Base-by-base conservation (phyloP, 2,113 vertebrate species). In the Meriones unguiculatus region DNA sequence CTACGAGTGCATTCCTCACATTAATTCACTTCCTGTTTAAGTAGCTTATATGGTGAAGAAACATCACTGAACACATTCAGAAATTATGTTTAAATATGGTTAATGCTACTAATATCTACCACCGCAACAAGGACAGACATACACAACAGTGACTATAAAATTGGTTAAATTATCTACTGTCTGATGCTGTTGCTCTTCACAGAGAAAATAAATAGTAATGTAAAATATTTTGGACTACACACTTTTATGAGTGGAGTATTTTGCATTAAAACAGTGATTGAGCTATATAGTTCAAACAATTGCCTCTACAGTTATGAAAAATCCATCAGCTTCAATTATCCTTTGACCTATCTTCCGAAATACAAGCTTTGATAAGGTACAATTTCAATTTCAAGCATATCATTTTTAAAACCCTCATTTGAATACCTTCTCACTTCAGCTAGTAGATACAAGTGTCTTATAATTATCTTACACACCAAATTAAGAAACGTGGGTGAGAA, bases 381-480 rank as follows among this genome's bases (percentile, higher is more conserved):
- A 86, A 86, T 97, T 97, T 97, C 54, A 93, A 93, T 82, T 73
- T 76, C 41, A 94, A 94, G 46, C 22, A 72, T 80, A 89, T 89
- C 92, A 87, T 91, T 57, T 57, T 57, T 57, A 59, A 30, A 94
- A 92, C 14, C 41, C 11, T 96, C 65, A 81, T 95, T 89, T 87
- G 38, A 97, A 94, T 91, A 85, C 57, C 78, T 96, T 95, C 80
- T 87, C 52, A 84, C 85, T 85, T 94, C 28, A 57, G 28, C 28
- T 87, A 72, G 41, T 35, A 75, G 77, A 50, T 96, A 97, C 59
- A 97, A 93, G 65, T 72, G 41, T 96, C 46, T 97, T 35, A 65
- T 85, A 96, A 96, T 97, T 92, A 94, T 81, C 28, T 87, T 81
- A 72, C 38, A 94, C 94, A 75, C 28, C 41, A 90, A 87, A 96